phyloP scores from a whole-genome alignment of 1,140 invertebrate species.

The Diorhabda sublineata region DNA sequence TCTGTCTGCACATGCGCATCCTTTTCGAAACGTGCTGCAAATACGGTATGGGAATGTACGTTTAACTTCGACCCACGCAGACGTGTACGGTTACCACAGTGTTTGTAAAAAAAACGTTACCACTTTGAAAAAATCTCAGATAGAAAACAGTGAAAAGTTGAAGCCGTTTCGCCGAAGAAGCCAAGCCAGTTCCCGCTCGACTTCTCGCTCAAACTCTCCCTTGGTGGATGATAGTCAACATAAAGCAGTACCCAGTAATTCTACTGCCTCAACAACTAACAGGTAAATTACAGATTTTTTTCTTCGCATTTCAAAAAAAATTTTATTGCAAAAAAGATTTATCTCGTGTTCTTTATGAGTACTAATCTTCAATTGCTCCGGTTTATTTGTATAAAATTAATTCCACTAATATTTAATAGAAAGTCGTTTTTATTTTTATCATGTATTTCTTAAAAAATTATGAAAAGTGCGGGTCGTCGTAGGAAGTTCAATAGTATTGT shows the following conservation, averaged over 20 bases:
- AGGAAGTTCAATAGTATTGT: background rate
- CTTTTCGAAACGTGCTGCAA: no score
- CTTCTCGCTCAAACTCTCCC: slow-evolving; percentile 2
- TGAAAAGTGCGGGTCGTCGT: background rate
- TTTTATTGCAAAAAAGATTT: background rate
- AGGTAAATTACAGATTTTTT: background rate
- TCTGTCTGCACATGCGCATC: no score
- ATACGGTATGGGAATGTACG: no score
- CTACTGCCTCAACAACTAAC: background rate
- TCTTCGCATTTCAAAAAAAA: background rate
- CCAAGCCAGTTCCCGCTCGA: background rate
- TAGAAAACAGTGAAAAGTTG: background rate
- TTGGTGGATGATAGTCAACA: background rate
- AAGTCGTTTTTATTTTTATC: slow-evolving; percentile 3
- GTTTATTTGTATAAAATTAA: slow-evolving; percentile 1
- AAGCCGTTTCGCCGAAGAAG: background rate
- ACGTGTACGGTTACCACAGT: background rate
- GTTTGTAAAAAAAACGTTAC: background rate
- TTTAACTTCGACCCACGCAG: background rate
- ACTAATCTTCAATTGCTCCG: background rate
- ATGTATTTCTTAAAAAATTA: background rate
- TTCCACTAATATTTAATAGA: background rate
- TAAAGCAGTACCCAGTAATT: background rate
- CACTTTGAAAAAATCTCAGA: background rate
- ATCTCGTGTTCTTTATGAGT: background rate